Base-by-base conservation (phyloP, 2,797 vertebrate species). In the Perodicticus potto region DNA sequence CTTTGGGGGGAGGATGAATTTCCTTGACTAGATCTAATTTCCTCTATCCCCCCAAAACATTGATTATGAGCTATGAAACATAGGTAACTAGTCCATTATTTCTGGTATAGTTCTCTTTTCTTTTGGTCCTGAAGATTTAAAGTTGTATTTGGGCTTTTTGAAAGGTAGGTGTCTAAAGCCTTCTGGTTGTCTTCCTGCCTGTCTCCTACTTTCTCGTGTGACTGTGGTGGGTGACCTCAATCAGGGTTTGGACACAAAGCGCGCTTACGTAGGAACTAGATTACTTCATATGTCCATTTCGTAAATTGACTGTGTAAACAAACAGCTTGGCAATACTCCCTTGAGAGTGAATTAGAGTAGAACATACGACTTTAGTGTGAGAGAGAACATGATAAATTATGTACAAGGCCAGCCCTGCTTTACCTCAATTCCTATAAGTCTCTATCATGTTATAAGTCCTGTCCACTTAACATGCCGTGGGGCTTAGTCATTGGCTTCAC, bases 341-440 rank as follows among this genome's bases (percentile, higher is more conserved):
- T 32, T 81, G 40, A 40, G 34, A 91, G 40, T 45, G 43, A 89
- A 96, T 80, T n/a, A 72, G 81, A 96, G 43, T 3, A 78, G 89
- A 93, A 45, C 74, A 3, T 40, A 65, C 3, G 61, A 32, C 20
- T 0, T 89, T 69, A 57, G 84, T 88, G 7, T 70, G 49, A 78
- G 23, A 78, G 7, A 78, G 63, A 86, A 43, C 40, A 61, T 57
- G 78, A 86, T 78, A 12, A 93, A 10, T 14, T 70, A 45, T 2
- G 9, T 27, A 29, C 25, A 53, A 19, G 3, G 0, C 14, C 55
- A 76, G 20, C 5, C 3, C 40, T 70, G 9, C 70, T 84, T 91
- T 67, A 73, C 6, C 29, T 74, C 84, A 88, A 70, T 73, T 69
- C 13, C 53, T 8, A 7, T 57, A 67, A 73, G 5, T 78, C 59